Percentiles rank a stretch among this genome's conserved stretches.
Evolutionary conservation across 2,797 vertebrate species (phyloP).

Genomic region (Telmatherina bonti): DNA sequence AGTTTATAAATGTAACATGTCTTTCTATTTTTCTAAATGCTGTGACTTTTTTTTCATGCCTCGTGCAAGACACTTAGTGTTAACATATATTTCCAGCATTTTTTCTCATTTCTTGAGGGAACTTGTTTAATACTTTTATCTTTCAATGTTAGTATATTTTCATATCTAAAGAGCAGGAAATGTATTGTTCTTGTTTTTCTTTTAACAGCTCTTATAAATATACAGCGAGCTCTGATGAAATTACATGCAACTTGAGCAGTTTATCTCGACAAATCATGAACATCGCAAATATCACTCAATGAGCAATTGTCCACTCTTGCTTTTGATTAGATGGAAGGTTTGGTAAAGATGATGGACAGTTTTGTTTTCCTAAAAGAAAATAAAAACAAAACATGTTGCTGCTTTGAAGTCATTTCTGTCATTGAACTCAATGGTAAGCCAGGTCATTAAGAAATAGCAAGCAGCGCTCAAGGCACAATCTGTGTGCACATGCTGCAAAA

Average conservation of each 20-base stretch:
- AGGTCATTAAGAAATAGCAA: conserved; percentile 76
- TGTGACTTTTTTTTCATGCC: conserved; percentile 47
- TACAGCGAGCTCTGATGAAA: conserved; percentile 10
- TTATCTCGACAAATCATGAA: conserved; percentile 34
- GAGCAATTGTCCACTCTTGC: conserved; percentile 17
- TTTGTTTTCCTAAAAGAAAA: neutral
- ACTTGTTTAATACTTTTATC: conserved; percentile 23
- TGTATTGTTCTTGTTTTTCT: neutral
- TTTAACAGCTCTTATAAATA: conserved; percentile 16
- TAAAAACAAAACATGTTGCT: conserved; percentile 22
- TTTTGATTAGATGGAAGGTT: conserved; percentile 49
- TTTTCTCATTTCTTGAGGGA: neutral
- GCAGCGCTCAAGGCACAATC: conserved; percentile 52
- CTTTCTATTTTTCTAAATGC: conserved; percentile 23
- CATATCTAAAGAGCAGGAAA: neutral
- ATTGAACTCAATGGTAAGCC: conserved; percentile 50
- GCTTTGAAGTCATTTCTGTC: conserved; percentile 56
- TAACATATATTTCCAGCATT: conserved; percentile 6
- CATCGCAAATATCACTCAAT: neutral
- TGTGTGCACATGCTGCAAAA: conserved; percentile 54
- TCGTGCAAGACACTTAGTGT: conserved; percentile 7
- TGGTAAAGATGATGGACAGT: conserved; percentile 9
- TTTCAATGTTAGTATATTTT: conserved; percentile 8
- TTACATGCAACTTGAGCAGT: conserved; percentile 15
- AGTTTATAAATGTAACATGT: conserved; percentile 47